Percentiles rank a stretch among this genome's conserved stretches.
Conservation (phyloP, 2,888 invertebrate species). For the Elegia similella region DNA sequence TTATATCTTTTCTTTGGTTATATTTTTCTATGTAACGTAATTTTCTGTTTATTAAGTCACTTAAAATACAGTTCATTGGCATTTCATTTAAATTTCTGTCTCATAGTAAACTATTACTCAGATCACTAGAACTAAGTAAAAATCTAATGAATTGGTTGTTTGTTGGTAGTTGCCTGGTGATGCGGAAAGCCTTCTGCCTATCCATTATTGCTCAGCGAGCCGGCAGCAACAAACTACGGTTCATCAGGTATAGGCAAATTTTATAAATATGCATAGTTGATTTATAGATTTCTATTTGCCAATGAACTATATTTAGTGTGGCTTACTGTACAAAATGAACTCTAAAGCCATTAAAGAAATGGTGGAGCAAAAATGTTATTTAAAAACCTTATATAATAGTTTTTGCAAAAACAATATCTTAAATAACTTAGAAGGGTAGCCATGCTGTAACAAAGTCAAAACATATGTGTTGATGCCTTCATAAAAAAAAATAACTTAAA, state of each 20-base stretch:
- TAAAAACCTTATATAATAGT: too few relatives aligned
- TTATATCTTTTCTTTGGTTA: background rate
- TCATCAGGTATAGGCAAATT: constrained; percentile 82
- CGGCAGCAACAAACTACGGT: constrained; percentile 83
- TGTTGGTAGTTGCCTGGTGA: constrained; percentile 83
- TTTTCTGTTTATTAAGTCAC: constrained; percentile 1
- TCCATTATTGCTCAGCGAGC: constrained; percentile 83
- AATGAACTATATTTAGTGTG: constrained; percentile 67
- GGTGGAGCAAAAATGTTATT: too few relatives aligned
- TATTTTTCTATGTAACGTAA: background rate
- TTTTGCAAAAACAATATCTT: too few relatives aligned
- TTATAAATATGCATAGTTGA: constrained; percentile 49
- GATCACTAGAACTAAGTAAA: constrained; percentile 46
- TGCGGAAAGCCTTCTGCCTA: constrained; percentile 83
- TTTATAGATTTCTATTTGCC: constrained; percentile 56
- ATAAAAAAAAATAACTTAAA: too few relatives aligned
- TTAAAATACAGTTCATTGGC: constrained; percentile 76
- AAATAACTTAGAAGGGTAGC: too few relatives aligned
- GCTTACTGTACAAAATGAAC: background rate
- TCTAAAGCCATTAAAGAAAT: background rate
- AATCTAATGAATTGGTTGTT: constrained; percentile 79
- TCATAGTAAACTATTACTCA: constrained; percentile 39
- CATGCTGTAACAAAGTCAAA: too few relatives aligned
- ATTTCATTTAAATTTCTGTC: constrained; percentile 49
- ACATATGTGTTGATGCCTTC: too few relatives aligned